These are phyloP conservation scores for Zootoca vivipara DNA, from an alignment of 2,113 vertebrate genomes.

Conservation along the genomic window DNA sequence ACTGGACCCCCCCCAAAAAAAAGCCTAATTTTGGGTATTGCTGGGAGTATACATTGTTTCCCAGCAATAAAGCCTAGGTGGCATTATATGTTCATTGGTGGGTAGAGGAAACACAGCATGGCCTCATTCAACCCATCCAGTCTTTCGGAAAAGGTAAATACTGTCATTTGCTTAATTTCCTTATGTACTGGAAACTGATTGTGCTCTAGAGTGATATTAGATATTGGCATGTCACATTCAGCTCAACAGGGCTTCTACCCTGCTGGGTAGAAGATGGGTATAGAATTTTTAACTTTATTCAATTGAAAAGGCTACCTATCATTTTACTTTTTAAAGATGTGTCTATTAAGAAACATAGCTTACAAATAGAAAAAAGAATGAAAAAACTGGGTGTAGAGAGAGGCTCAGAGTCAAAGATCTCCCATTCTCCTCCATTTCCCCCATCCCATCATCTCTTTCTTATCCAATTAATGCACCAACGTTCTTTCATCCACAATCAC, in stretches of 20 bases:
- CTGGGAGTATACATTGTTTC: not conserved
- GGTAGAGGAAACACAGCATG: not conserved
- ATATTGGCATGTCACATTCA: too few species aligned
- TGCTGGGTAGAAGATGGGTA: not conserved
- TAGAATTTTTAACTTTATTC: not conserved
- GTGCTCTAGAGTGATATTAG: not conserved
- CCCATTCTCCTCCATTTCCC: not conserved
- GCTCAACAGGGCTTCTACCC: too few species aligned
- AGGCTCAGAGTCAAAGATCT: not conserved
- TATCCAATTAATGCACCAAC: not conserved
- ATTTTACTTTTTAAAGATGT: not conserved
- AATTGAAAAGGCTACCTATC: not conserved
- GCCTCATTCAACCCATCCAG: not conserved
- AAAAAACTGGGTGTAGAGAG: not conserved
- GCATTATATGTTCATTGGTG: constrained; percentile 31
- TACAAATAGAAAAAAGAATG: not conserved
- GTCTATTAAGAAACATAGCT: not conserved
- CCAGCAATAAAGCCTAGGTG: constrained; percentile 17
- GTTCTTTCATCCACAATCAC: not conserved
- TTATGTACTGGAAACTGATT: not conserved
- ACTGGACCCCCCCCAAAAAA: not conserved
- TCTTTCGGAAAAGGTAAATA: not conserved
- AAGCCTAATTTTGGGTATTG: not conserved
- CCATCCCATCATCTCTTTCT: not conserved
- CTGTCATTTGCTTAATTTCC: not conserved